Evolutionary conservation across 2,888 invertebrate genomes (phyloP).

Genomic region (Dyspetes luteomarginatus): DNA sequence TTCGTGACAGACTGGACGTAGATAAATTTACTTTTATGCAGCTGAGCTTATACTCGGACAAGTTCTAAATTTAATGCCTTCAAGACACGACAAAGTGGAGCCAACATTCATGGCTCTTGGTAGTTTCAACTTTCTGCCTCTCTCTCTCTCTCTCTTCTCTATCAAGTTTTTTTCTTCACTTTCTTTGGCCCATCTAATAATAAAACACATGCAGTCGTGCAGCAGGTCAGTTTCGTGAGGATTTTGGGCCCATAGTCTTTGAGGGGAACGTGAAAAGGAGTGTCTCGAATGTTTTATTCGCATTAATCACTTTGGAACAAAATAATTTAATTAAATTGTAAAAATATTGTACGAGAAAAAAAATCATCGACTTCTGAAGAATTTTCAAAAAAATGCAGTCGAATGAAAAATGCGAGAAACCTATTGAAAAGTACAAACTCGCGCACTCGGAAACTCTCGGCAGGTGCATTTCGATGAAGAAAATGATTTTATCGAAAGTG

Average conservation of each 20-base stretch:
- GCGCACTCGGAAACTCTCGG: slow-evolving; percentile 75
- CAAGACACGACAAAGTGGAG: not conserved
- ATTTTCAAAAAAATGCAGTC: slow-evolving; percentile 18
- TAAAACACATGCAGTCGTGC: slow-evolving; percentile 23
- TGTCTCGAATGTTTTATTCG: not conserved
- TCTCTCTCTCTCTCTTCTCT: slow-evolving; percentile 1
- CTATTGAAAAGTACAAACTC: slow-evolving; percentile 72
- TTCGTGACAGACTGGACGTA: not conserved
- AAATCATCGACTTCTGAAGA: not conserved
- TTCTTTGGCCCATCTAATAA: slow-evolving; percentile 47
- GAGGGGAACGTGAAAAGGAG: not conserved
- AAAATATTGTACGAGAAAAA: not conserved
- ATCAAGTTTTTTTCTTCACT: not conserved
- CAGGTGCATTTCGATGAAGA: slow-evolving; percentile 71
- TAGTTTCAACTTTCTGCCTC: slow-evolving; percentile 25
- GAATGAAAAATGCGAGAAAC: slow-evolving; percentile 1
- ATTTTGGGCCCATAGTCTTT: not conserved
- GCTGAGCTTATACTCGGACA: too few species aligned
- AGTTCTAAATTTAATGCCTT: slow-evolving; percentile 56
- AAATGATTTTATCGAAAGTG: slow-evolving; percentile 1
- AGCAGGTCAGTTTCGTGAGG: slow-evolving; percentile 34
- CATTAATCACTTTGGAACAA: not conserved
- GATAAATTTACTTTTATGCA: slow-evolving; percentile 1
- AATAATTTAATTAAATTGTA: not conserved
- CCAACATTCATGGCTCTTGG: slow-evolving; percentile 28